Conservation (phyloP, 2,113 vertebrate species). For the Rissa tridactyla region DNA sequence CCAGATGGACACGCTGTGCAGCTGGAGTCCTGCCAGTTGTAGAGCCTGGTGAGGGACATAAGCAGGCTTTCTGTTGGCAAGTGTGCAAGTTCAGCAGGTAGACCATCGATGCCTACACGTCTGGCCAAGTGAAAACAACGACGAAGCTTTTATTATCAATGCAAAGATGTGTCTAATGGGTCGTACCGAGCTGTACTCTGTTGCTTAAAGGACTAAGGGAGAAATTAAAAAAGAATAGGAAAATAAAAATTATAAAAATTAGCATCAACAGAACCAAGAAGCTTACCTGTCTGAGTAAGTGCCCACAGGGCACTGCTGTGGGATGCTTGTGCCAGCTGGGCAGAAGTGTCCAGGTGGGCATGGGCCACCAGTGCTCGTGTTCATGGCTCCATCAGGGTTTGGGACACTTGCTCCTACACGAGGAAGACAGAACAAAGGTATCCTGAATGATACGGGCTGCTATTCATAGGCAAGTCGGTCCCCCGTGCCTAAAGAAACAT, state of each 20-base stretch:
- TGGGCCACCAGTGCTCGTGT: constrained; percentile 78
- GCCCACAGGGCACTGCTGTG: constrained; percentile 83
- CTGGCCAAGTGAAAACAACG: neutral
- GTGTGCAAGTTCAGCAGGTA: neutral
- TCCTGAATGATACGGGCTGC: neutral
- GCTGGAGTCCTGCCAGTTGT: constrained; percentile 70
- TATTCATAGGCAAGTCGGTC: neutral
- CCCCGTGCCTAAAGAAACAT: neutral
- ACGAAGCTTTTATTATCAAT: neutral
- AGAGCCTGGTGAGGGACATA: constrained; percentile 68
- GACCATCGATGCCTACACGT: neutral
- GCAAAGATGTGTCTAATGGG: neutral
- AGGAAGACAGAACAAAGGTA: neutral
- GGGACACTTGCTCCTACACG: constrained; percentile 54
- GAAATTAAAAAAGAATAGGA: neutral
- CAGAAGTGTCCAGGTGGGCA: constrained; percentile 89
- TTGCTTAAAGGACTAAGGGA: neutral
- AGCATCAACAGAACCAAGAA: neutral
- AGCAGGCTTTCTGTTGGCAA: neutral
- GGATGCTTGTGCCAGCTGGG: constrained; percentile 80
- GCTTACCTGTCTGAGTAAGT: constrained; percentile 87
- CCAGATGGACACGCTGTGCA: constrained; percentile 83
- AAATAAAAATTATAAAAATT: neutral
- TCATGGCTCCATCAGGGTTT: constrained; percentile 76
- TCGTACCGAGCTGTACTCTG: neutral